Evolutionary conservation across 2,113 vertebrate species (phyloP).

Genomic region (Peromyscus leucopus): DNA sequence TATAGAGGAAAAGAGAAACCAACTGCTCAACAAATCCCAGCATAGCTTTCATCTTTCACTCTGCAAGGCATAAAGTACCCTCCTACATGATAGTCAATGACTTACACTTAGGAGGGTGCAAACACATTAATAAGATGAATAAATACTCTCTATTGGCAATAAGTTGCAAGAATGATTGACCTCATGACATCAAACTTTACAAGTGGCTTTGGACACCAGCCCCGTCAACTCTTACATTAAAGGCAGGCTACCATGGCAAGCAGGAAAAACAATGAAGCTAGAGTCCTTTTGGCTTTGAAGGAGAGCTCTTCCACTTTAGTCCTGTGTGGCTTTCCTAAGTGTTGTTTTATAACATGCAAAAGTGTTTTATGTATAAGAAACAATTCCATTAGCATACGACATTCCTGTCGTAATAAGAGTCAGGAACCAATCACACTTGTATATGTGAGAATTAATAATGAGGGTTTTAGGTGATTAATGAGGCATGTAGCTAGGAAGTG

Average conservation of each 20-base stretch:
- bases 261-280: not conserved
- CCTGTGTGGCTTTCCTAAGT: not conserved
- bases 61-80: slow-evolving; percentile 76
- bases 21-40: slow-evolving; percentile 50
- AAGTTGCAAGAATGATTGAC: slow-evolving; percentile 87
- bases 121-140: slow-evolving; percentile 84
- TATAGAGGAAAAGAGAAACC: slow-evolving; percentile 15
- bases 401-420: not conserved
- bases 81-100: slow-evolving; percentile 76
- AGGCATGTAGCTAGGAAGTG: not conserved
- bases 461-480: not conserved
- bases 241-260: not conserved
- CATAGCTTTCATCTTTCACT: slow-evolving; percentile 73
- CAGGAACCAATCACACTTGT: not conserved
- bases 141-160: slow-evolving; percentile 80
- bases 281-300: slow-evolving; percentile 12
- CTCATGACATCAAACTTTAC: slow-evolving; percentile 86
- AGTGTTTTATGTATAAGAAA: not conserved
- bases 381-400: not conserved
- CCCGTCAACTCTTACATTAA: slow-evolving; percentile 56
- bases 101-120: slow-evolving; percentile 78
- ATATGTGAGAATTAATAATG: not conserved
- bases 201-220: slow-evolving; percentile 83
- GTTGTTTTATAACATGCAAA: not conserved
- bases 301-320: not conserved